Evolutionary conservation across 2,113 vertebrate genomes (phyloP).

Genomic region (Amphiprion ocellaris): DNA sequence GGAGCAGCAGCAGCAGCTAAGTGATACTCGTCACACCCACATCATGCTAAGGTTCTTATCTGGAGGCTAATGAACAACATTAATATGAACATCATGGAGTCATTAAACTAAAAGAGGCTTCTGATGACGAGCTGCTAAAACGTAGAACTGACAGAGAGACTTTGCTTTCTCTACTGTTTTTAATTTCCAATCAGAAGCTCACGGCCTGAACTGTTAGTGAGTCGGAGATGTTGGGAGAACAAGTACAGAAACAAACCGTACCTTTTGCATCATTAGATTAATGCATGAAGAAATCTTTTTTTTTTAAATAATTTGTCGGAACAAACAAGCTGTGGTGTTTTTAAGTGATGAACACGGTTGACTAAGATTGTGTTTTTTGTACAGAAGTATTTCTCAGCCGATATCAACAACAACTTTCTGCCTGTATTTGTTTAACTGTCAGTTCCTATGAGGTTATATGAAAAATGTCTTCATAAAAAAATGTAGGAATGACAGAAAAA

Average conservation of each 20-base stretch:
- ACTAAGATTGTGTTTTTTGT: slow-evolving; percentile 37
- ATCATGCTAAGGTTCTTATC: not conserved
- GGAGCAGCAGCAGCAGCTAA: slow-evolving; percentile 57
- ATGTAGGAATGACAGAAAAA: not conserved
- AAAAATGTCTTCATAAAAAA: slow-evolving; percentile 36
- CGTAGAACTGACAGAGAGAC: not conserved
- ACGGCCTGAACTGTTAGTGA: not conserved
- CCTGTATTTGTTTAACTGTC: not conserved
- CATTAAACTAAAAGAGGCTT: slow-evolving; percentile 2
- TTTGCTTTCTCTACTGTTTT: no score
- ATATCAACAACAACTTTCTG: slow-evolving; percentile 7
- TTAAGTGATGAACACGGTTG: slow-evolving; percentile 16
- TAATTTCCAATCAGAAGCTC: not conserved
- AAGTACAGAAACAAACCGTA: not conserved
- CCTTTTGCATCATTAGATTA: slow-evolving; percentile 1
- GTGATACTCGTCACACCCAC: slow-evolving; percentile 14
- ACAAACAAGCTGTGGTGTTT: slow-evolving; percentile 23
- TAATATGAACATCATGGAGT: not conserved
- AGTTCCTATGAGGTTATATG: not conserved
- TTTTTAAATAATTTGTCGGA: slow-evolving; percentile 14
- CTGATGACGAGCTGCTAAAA: not conserved
- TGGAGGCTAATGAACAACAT: not conserved
- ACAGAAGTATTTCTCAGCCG: slow-evolving; percentile 9
- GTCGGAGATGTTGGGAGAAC: not conserved
- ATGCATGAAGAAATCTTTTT: slow-evolving; percentile 50